Base-by-base conservation (phyloP, 2,113 vertebrate genomes). In the Anguilla japonica region DNA sequence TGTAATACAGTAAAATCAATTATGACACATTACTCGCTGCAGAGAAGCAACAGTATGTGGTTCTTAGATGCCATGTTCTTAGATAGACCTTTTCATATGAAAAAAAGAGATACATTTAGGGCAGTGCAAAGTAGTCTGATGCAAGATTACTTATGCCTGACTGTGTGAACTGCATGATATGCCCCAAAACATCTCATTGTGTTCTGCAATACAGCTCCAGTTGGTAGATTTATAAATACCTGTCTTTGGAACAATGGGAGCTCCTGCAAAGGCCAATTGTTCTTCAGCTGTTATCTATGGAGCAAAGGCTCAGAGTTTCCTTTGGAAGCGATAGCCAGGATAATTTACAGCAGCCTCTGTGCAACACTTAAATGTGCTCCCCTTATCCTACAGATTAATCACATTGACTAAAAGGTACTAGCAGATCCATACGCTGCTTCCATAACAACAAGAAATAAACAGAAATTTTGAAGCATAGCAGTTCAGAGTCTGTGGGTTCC, bases 261-360 rank as follows among this genome's bases (percentile, higher is more conserved):
- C 63, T 93, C 89, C 91, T 92, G 93, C 93, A 89, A 88, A 83
- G 41, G 87, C 90, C 91, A 85, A 90, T 91, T 91, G 93, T 92
- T 90, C 91, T 90, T 92, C 91, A 91, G 92, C 91, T 88, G 90
- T 93, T 94, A 93, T 93, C 91, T 84, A 79, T 87, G 89, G 91
- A 84, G 80, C 89, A 91, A 91, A 88, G 63, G 83, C 67, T 41
- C 56, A 63, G 88, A 88, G 83, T 89, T 90, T 93, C 85, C 91
- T 92, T 87, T 89, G 88, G 75, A 88, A 90, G 83, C 22, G 83
- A 87, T 86, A 78, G 87, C 90, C 86, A 88, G 90, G 83, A 90
- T 91, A 91, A 90, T 93, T 94, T 92, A 91, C 91, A 93, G 88
- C 90, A 89, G 89, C 88, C 91, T 90, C 91, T 89, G 92, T 89